Evolutionary conservation across 2,888 invertebrate genomes (phyloP), one percentile per base, ranked within the genome.

Genomic region (Diarsia mendica): DNA sequence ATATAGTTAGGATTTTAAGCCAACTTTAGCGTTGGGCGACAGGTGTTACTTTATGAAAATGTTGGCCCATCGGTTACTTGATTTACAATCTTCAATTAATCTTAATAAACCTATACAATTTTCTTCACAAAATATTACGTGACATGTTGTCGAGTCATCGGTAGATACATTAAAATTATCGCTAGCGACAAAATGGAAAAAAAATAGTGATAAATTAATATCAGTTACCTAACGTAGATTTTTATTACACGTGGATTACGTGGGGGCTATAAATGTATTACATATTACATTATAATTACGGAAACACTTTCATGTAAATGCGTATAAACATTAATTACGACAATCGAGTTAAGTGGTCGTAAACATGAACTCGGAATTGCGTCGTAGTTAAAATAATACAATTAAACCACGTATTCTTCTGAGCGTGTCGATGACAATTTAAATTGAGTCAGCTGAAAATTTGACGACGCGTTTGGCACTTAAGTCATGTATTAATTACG

Each of bases 191-290:
- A 46, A 33, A 67, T 53, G 13, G 23, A 61, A 18, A 76, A 76
- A 77, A 76, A 78, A 48, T 51, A 10, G 18, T 67, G 9, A 13
- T 9, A 49, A 13, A 53, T 49, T 55, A 6, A 20, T 63, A 60
- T 60, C 46, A 33, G 8, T 44, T 44, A 44, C 65, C 3, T 49
- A 55, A 9, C 53, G 28, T 33, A 44, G 15, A 63, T 63, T 58
- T 58, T 51, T 61, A 74, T 39, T 48, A 55, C 48, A 75, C 3
- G 15, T 49, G 51, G 51, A 68, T 58, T 72, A 82, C 76, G 72
- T 76, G 82, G 76, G 82, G 69, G 8, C 53, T 48, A 69, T 85
- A 69, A 81, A 76, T 82, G 18, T 64, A 49, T 44, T 20, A 75
- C 63, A 69, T 58, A 49, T 15, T 69, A 71, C 33, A 51, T 71